Conservation (phyloP, 2,113 vertebrate genomes). For the Amphiprion percula region DNA sequence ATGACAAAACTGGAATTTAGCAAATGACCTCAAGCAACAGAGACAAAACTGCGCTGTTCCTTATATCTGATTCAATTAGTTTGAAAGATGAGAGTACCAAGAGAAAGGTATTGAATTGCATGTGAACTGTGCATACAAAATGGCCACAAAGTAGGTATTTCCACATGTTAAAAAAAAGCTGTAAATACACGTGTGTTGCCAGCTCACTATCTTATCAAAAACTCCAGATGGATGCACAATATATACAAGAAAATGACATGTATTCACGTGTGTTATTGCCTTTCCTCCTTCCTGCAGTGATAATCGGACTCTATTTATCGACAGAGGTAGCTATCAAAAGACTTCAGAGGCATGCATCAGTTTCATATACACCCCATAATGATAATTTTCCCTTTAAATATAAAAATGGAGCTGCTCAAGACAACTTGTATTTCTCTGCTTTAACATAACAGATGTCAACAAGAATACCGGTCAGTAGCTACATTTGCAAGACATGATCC, state of each 20-base stretch:
- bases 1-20: too few species aligned
- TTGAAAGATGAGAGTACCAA: background rate
- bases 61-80: background rate
- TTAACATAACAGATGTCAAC: background rate
- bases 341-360: background rate
- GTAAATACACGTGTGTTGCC: slow-evolving; percentile 15
- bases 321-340: background rate
- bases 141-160: background rate
- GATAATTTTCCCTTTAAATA: background rate
- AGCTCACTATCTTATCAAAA: slow-evolving; percentile 38
- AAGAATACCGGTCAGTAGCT: background rate
- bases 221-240: slow-evolving; percentile 49
- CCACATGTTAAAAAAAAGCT: background rate
- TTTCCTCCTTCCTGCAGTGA: slow-evolving; percentile 1
- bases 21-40: too few species aligned
- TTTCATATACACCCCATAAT: background rate
- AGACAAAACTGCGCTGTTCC: too few species aligned
- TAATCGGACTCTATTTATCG: slow-evolving; percentile 16
- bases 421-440: background rate
- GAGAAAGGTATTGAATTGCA: background rate
- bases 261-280: slow-evolving; percentile 7
- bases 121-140: background rate
- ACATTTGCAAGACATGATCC: slow-evolving; percentile 3
- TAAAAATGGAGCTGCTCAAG: background rate
- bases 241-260: slow-evolving; percentile 20